A percentile compares a stretch with the other conserved stretches of the same genome.
Conservation (phyloP, 1,140 invertebrate genomes). For the Halesus radiatus region DNA sequence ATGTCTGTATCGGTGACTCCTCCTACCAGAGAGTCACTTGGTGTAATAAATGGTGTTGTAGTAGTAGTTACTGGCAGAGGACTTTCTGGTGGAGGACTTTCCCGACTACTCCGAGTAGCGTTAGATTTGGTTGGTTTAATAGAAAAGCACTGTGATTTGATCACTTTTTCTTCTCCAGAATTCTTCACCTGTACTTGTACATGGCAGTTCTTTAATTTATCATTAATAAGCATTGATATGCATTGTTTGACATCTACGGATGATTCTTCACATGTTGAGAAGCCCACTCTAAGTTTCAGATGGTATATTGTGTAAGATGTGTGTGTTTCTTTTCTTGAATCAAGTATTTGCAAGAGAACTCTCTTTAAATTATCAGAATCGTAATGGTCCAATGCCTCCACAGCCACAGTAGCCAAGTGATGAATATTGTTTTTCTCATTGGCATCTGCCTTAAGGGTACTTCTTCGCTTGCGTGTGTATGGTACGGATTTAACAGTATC, state of each 20-base stretch:
- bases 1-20: constrained; percentile 50
- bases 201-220: constrained; percentile 61
- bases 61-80: too few species aligned
- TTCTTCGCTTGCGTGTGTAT: neutral
- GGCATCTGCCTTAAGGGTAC: neutral
- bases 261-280: constrained; percentile 60
- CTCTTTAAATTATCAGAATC: constrained; percentile 62
- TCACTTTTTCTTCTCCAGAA: constrained; percentile 60
- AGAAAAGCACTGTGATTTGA: constrained; percentile 61
- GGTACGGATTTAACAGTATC: neutral
- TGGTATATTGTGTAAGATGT: constrained; percentile 60
- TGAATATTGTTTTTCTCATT: constrained; percentile 53
- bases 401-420: constrained; percentile 61
- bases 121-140: constrained; percentile 28
- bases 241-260: constrained; percentile 31
- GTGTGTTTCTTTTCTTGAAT: constrained; percentile 60
- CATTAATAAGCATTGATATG: neutral
- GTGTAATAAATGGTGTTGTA: too few species aligned
- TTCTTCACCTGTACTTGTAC: constrained; percentile 59
- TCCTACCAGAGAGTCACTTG: neutral
- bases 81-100: too few species aligned
- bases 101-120: neutral
- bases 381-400: constrained; percentile 60
- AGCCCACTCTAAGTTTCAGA: constrained; percentile 60
- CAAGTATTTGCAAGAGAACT: constrained; percentile 60